These are phyloP conservation scores for Cotesia glomerata DNA, from an alignment of 1,140 invertebrate species.

Conservation along the genomic window DNA sequence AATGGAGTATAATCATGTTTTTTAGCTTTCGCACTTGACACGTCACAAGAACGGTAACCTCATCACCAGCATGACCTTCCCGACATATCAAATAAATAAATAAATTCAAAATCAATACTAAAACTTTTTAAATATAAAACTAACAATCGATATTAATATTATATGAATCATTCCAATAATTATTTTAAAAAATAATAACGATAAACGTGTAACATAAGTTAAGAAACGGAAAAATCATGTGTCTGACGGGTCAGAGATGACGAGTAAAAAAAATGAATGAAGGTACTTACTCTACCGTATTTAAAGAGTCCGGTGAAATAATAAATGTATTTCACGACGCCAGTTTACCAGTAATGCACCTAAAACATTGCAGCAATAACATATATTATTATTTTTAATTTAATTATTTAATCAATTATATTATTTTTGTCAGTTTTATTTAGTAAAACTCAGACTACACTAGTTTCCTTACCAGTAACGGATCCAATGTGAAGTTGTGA, in stretches of 20 bases:
- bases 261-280: constrained; percentile 17
- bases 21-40: constrained; percentile 49
- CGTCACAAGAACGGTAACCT: constrained; percentile 61
- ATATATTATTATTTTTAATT: constrained; percentile 39
- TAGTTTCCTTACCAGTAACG: constrained; percentile 59
- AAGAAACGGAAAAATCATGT: not conserved
- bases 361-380: constrained; percentile 49
- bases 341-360: constrained; percentile 56
- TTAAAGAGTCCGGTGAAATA: constrained; percentile 54
- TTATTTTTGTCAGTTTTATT: not conserved
- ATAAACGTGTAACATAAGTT: not conserved
- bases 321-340: constrained; percentile 52
- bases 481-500: constrained; percentile 49
- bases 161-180: not conserved
- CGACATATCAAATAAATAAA: not conserved
- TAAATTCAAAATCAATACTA: not conserved
- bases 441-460: constrained; percentile 26
- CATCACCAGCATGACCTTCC: constrained; percentile 34
- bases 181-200: not conserved
- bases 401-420: constrained; percentile 34
- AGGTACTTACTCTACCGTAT: constrained; percentile 58
- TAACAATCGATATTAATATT: not conserved
- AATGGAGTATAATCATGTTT: constrained; percentile 48
- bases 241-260: constrained; percentile 1
- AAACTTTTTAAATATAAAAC: constrained; percentile 2